Base-by-base conservation (phyloP, 2,797 vertebrate species). In the Sebastes vulpes region DNA sequence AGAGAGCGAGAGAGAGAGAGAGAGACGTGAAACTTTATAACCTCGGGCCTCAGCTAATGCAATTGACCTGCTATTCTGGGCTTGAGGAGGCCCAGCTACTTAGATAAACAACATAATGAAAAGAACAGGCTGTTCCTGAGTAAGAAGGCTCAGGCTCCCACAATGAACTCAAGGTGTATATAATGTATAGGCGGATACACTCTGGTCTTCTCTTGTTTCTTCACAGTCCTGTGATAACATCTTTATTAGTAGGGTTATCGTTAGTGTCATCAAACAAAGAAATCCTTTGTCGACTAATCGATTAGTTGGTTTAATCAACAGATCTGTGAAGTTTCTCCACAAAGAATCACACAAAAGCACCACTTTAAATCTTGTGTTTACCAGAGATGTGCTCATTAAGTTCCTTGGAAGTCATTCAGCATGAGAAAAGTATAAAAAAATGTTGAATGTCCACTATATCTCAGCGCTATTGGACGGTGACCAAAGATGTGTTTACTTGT, bases 21-120 rank as follows among this genome's bases (percentile, higher is more conserved):
- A 58, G 84, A 86, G 87, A 53, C 10, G 67, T 92, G 89, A 94
- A 95, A 95, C 90, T 92, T 91, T 91, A 94, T 95, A 94, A 94
- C 94, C 92, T 81, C 6, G 25, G 89, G 90, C 85, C 79, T 88
- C 80, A 35, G 87, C 90, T 95, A 95, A 95, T 94, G 93, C 92
- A 94, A 94, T 95, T 93, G 94, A 94, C 88, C 90, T 93, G 91
- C 94, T 95, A 93, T 96, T 95, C 87, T 94, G 88, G 87, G 93
- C 92, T 73, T 70, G 80, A 91, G 90, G 89, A 93, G 90, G 91
- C 91, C 84, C 85, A 61, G 90, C 81, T 86, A 90, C 93, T 94
- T 93, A 91, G 90, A 94, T 92, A 94, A 95, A 95, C 93, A 93
- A 91, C 92, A 86, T 92, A 90, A 94, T 94, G 91, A 94, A 95